These are phyloP conservation scores for Silurus asotus DNA, from an alignment of 2,113 vertebrate species.

Conservation along the genomic window DNA sequence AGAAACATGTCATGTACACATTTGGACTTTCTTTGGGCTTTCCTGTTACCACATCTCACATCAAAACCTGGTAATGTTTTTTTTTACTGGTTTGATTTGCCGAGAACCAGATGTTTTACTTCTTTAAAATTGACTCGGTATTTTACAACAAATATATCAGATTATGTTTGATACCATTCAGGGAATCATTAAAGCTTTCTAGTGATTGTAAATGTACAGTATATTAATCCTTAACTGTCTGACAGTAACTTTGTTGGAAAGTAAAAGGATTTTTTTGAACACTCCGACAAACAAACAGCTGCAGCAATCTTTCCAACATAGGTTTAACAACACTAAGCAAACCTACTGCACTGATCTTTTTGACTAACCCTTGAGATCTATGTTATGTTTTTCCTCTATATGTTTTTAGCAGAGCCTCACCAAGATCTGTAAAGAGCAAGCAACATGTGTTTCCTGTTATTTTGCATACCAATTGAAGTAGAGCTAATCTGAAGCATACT, in stretches of 20 bases:
- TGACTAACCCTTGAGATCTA: neutral
- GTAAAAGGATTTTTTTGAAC: neutral
- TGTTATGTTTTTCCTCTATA: neutral
- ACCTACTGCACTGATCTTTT: neutral
- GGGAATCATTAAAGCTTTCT: neutral
- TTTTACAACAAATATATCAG: neutral
- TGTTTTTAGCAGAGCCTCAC: too few relatives aligned
- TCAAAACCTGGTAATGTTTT: neutral
- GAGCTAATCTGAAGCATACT: conserved; percentile 36
- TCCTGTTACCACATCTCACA: neutral
- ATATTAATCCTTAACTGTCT: neutral
- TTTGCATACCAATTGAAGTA: neutral
- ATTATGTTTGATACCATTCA: neutral
- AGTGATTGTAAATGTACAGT: neutral
- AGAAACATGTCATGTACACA: neutral
- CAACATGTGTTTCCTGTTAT: conserved; percentile 63
- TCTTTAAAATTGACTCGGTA: neutral
- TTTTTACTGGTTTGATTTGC: neutral
- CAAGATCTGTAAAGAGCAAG: neutral
- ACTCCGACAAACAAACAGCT: neutral
- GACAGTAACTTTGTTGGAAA: neutral
- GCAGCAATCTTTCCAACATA: neutral
- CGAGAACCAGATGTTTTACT: neutral
- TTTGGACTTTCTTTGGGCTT: neutral
- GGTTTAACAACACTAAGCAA: neutral